These are phyloP conservation scores for Arvicanthis niloticus DNA, from an alignment of 2,113 vertebrate species.

Conservation along the genomic window DNA sequence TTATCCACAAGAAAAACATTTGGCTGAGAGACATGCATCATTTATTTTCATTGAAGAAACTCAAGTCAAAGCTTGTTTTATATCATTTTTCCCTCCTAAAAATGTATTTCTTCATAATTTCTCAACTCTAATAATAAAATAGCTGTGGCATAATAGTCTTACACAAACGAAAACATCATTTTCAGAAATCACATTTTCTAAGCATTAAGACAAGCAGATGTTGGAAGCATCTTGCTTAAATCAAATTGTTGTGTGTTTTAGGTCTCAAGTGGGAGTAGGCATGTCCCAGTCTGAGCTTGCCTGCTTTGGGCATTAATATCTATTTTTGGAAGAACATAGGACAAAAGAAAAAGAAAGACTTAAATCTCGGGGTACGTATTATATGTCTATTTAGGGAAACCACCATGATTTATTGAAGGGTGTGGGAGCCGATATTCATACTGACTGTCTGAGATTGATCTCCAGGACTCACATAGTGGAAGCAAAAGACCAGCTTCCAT, in stretches of 20 bases:
- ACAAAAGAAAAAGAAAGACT: not conserved
- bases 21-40: not conserved
- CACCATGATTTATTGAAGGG: not conserved
- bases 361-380: not conserved
- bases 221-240: constrained; percentile 11
- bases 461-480: not conserved
- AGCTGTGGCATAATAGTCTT: not conserved
- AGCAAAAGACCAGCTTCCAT: not conserved
- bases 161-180: constrained; percentile 22
- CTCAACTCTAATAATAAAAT: constrained; percentile 54
- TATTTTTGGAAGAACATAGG: not conserved
- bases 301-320: not conserved
- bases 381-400: not conserved
- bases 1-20: not conserved
- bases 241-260: not conserved
- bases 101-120: constrained; percentile 45
- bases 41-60: constrained; percentile 46
- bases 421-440: not conserved
- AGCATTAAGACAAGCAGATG: constrained; percentile 1
- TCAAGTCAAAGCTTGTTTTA: constrained; percentile 11
- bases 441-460: not conserved
- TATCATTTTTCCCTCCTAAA: not conserved
- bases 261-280: not conserved
- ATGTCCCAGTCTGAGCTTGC: not conserved
- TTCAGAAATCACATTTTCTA: constrained; percentile 51